phyloP scores from a whole-genome alignment of 2,888 invertebrate species.

The Tipula lateralis region DNA sequence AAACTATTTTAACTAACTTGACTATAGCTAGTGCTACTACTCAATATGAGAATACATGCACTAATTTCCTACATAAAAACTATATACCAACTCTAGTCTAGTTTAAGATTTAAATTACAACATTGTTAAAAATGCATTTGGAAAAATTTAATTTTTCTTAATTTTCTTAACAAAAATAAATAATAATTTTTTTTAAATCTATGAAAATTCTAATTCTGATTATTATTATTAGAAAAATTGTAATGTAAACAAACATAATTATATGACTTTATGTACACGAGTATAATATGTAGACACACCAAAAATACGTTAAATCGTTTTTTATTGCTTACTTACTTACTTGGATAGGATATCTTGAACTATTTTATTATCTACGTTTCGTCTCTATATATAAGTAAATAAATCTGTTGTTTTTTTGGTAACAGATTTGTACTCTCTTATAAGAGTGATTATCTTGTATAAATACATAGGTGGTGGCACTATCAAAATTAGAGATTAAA shows the following conservation, averaged over 20 bases:
- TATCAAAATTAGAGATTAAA: too few relatives aligned
- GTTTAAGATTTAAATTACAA: not conserved
- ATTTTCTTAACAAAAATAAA: slow-evolving; percentile 12
- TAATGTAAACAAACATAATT: not conserved
- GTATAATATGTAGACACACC: not conserved
- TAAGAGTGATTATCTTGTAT: not conserved
- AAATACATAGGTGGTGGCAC: not conserved
- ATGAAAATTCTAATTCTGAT: slow-evolving; percentile 11
- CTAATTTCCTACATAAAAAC: not conserved
- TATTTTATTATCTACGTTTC: not conserved
- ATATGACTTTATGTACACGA: not conserved
- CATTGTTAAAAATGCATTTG: not conserved
- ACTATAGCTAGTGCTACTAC: not conserved
- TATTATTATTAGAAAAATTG: slow-evolving; percentile 5
- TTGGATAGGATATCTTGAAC: not conserved
- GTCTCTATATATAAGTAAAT: not conserved
- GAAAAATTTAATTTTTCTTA: not conserved
- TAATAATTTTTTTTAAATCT: not conserved
- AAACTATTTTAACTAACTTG: not conserved
- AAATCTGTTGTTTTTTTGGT: not conserved
- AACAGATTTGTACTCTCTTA: not conserved
- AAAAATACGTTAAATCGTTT: slow-evolving; percentile 11
- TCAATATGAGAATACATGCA: too few relatives aligned
- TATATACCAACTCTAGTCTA: not conserved
- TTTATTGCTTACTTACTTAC: not conserved